Conservation (phyloP, 2,888 invertebrate species). For the Caenorhabditis virilis region DNA sequence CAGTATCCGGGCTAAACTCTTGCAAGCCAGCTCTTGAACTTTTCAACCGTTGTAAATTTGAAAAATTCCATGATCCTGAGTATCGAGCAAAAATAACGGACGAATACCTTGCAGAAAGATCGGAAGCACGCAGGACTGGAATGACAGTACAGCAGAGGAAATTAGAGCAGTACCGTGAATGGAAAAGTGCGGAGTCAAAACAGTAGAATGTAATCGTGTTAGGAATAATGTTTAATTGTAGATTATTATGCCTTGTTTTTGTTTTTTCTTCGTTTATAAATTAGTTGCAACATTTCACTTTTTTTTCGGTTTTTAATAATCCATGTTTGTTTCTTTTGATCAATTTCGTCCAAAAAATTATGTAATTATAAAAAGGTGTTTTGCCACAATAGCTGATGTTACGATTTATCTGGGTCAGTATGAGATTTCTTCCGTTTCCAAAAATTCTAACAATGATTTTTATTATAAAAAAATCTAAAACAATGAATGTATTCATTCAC, state of each 20-base stretch:
- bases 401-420: neutral
- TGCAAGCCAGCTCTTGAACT: constrained; percentile 58
- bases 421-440: neutral
- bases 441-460: too few species aligned
- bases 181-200: too few species aligned
- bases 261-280: constrained; percentile 6
- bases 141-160: constrained; percentile 56
- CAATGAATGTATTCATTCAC: too few species aligned
- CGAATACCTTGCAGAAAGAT: constrained; percentile 55
- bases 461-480: too few species aligned
- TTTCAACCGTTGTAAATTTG: constrained; percentile 63
- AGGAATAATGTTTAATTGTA: too few species aligned
- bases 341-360: too few species aligned
- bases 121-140: constrained; percentile 48
- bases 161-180: constrained; percentile 60
- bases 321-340: neutral
- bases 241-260: constrained; percentile 5
- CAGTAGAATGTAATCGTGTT: too few species aligned
- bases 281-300: neutral
- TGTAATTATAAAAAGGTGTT: neutral
- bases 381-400: neutral
- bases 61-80: constrained; percentile 63
- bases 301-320: neutral
- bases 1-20: constrained; percentile 52
- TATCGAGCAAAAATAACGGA: constrained; percentile 62